Evolutionary conservation across 2,888 invertebrate species (phyloP).

Genomic region (Agrochola macilenta): DNA sequence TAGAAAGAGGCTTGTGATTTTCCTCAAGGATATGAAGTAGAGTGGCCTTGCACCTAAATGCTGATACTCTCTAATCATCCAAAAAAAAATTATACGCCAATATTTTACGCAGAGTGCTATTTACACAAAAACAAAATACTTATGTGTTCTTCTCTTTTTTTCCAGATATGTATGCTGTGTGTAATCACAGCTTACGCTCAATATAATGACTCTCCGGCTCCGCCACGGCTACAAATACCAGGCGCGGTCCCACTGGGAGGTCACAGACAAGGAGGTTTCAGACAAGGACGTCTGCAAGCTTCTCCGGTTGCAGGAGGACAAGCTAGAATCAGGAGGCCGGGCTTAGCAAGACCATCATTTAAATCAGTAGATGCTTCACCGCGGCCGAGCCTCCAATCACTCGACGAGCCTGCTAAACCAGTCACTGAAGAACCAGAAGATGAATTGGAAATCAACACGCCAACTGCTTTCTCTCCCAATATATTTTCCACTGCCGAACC

Average conservation of each 20-base stretch:
- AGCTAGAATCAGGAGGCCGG: slow-evolving; percentile 84
- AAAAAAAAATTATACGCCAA: background rate
- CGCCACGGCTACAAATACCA: slow-evolving; percentile 92
- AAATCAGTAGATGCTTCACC: slow-evolving; percentile 86
- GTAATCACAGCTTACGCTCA: slow-evolving; percentile 89
- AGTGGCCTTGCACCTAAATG: background rate
- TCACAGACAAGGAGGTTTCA: slow-evolving; percentile 81
- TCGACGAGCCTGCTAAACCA: slow-evolving; percentile 91
- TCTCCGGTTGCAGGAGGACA: slow-evolving; percentile 76
- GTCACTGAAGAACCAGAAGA: slow-evolving; percentile 93
- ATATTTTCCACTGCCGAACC: slow-evolving; percentile 85
- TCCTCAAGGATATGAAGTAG: background rate
- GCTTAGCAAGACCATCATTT: slow-evolving; percentile 85
- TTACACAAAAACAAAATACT: slow-evolving; percentile 3
- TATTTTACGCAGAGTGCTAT: background rate
- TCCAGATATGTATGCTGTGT: slow-evolving; percentile 89
- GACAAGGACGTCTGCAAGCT: slow-evolving; percentile 84
- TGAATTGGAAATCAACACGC: slow-evolving; percentile 89
- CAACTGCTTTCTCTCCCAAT: slow-evolving; percentile 87
- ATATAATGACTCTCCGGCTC: slow-evolving; percentile 88
- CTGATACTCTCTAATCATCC: background rate
- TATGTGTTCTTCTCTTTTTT: slow-evolving; percentile 56
- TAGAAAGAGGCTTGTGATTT: background rate
- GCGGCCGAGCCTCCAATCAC: slow-evolving; percentile 85
- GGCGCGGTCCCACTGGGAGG: slow-evolving; percentile 90